These are phyloP conservation scores for Boulengerochromis microlepis DNA, from an alignment of 2,113 vertebrate species.

Conservation along the genomic window DNA sequence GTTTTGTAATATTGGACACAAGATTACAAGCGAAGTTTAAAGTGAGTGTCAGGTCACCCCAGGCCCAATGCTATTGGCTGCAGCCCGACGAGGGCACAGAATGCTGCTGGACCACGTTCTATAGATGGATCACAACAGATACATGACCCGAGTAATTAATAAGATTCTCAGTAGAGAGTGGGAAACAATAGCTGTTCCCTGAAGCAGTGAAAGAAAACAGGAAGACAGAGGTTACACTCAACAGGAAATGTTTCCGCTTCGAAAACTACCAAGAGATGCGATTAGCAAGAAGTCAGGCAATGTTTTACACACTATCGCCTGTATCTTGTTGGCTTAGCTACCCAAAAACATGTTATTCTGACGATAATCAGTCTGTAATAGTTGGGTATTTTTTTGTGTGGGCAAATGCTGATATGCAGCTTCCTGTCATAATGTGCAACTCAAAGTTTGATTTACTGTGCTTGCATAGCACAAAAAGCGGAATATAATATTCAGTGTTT, in stretches of 20 bases:
- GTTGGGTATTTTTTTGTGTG: neutral
- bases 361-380: neutral
- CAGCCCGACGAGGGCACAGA: neutral
- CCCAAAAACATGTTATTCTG: neutral
- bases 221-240: neutral
- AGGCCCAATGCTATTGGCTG: neutral
- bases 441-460: neutral
- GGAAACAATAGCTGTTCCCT: neutral
- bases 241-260: constrained; percentile 10
- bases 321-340: neutral
- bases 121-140: neutral
- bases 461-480: neutral
- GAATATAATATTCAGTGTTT: neutral
- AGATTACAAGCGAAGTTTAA: constrained; percentile 22
- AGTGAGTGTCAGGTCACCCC: neutral
- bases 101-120: neutral
- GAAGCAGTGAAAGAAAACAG: neutral
- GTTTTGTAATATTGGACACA: constrained; percentile 23
- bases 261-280: neutral
- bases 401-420: neutral
- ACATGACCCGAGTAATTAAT: constrained; percentile 4
- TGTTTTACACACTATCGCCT: neutral
- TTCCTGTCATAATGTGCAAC: neutral
- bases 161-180: neutral
- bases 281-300: neutral